A percentile compares a stretch with the other conserved stretches of the same genome.
These are phyloP conservation scores for Sebastes variabilis DNA, from an alignment of 2,797 vertebrate genomes.

Conservation along the genomic window DNA sequence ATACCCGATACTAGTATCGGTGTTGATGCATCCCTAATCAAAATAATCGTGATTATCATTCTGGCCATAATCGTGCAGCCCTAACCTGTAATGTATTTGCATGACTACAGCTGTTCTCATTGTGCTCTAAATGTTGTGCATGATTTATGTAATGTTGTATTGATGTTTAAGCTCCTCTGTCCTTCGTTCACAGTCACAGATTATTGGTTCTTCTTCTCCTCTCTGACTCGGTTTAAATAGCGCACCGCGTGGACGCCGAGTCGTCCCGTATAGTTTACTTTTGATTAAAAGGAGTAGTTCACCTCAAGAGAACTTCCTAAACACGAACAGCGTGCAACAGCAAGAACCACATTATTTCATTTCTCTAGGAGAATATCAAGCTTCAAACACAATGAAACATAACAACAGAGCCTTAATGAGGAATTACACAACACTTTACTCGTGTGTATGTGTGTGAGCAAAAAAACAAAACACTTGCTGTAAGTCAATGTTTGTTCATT, in stretches of 20 bases:
- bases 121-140: conserved; percentile 31
- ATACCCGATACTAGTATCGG: no score
- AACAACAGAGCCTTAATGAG: neutral
- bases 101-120: conserved; percentile 26
- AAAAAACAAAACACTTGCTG: neutral
- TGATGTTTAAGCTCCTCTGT: neutral
- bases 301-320: neutral
- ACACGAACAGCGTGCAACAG: neutral
- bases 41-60: no score
- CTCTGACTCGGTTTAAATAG: neutral
- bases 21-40: no score
- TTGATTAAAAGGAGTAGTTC: neutral
- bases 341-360: neutral
- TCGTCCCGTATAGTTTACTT: neutral
- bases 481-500: conserved; percentile 35
- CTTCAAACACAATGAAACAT: neutral
- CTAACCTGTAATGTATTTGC: conserved; percentile 14
- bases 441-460: neutral
- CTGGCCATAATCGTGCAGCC: no score
- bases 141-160: conserved; percentile 31
- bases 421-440: neutral
- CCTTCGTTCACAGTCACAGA: neutral
- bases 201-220: neutral
- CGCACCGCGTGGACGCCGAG: neutral
- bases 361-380: conserved; percentile 4